phyloP scores from a whole-genome alignment of 2,797 vertebrate genomes.

The Holocentrus rufus region DNA sequence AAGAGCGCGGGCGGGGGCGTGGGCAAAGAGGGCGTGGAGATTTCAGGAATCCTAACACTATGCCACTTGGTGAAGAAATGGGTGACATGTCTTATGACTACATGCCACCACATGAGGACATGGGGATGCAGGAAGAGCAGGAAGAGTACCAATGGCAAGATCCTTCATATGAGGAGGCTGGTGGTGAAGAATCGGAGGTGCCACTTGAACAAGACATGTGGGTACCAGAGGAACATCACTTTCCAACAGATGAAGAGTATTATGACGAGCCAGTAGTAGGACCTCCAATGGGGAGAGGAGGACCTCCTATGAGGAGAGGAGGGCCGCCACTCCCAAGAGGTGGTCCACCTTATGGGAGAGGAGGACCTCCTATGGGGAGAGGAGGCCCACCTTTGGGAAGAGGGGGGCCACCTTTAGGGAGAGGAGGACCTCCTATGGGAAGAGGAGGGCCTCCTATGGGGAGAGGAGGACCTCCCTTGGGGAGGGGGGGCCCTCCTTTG shows the following conservation, averaged over 20 bases:
- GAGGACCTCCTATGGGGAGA: conserved; percentile 31
- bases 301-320: conserved; percentile 42
- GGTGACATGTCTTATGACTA: conserved; percentile 79
- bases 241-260: conserved; percentile 75
- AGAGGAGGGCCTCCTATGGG: conserved; percentile 56
- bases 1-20: conserved; percentile 68
- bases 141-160: conserved; percentile 84
- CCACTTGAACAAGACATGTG: conserved; percentile 80
- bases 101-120: conserved; percentile 77
- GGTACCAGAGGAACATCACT: conserved; percentile 85
- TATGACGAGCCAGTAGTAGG: conserved; percentile 79
- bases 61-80: conserved; percentile 63
- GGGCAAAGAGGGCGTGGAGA: conserved; percentile 64
- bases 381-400: conserved; percentile 75
- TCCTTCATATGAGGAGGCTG: conserved; percentile 79
- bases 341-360: conserved; percentile 1
- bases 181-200: conserved; percentile 74
- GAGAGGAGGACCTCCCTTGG: conserved; percentile 53
- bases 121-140: conserved; percentile 74
- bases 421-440: conserved; percentile 51
- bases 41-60: conserved; percentile 54
- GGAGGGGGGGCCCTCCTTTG: conserved; percentile 68
- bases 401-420: conserved; percentile 64
- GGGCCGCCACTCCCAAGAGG: conserved; percentile 28
- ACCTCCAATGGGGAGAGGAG: conserved; percentile 43